Conservation (phyloP, 2,888 invertebrate genomes). For the Campopleginae sp. region DNA sequence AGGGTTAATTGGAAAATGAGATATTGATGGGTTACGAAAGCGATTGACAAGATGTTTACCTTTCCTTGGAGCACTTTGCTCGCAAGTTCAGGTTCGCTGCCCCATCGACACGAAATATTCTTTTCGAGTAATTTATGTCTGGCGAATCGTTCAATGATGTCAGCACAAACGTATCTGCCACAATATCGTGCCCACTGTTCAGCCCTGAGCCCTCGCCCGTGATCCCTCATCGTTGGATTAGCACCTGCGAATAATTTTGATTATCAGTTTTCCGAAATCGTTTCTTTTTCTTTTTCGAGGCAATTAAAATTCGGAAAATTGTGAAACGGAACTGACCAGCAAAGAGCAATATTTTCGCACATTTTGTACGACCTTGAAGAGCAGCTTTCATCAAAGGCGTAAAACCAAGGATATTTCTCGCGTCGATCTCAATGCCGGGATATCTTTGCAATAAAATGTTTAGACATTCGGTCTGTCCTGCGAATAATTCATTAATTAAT, state of each 20-base stretch:
- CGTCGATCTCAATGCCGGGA: constrained; percentile 88
- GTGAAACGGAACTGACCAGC: constrained; percentile 86
- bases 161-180: constrained; percentile 89
- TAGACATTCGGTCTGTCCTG: constrained; percentile 90
- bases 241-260: constrained; percentile 85
- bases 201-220: constrained; percentile 88
- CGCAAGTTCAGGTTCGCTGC: constrained; percentile 87
- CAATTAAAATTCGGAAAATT: background rate
- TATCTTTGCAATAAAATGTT: constrained; percentile 88
- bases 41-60: constrained; percentile 74
- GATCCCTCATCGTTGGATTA: constrained; percentile 88
- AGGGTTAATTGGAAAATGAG: background rate
- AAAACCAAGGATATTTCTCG: constrained; percentile 89
- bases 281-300: background rate
- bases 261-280: background rate
- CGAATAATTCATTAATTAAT: constrained; percentile 57
- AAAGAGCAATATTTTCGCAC: constrained; percentile 90
- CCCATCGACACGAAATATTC: constrained; percentile 86
- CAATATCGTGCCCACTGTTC: constrained; percentile 92
- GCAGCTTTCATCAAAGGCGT: constrained; percentile 91
- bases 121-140: constrained; percentile 86
- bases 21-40: background rate
- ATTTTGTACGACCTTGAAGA: constrained; percentile 90
- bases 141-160: constrained; percentile 89
- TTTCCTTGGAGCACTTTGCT: constrained; percentile 85